A percentile compares a stretch with the other conserved stretches of the same genome.
Evolutionary conservation across 2,888 invertebrate species (phyloP).

Genomic region (Nemurella pictetii): DNA sequence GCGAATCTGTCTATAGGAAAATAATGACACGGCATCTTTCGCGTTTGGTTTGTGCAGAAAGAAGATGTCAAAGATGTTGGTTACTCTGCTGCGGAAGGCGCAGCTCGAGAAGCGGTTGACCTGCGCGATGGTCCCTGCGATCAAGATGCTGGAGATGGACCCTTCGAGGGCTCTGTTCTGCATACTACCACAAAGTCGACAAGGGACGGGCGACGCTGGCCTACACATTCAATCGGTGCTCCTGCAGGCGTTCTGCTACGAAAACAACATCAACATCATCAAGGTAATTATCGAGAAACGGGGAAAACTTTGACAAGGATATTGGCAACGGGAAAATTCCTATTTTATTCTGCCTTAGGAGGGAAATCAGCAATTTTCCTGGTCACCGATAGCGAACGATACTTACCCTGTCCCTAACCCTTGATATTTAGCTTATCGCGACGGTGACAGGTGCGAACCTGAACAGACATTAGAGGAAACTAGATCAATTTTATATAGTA

Average conservation of each 20-base stretch:
- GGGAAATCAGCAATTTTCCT: not conserved
- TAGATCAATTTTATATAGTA: not conserved
- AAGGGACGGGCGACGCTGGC: slow-evolving; percentile 66
- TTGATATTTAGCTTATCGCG: not conserved
- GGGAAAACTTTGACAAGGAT: not conserved
- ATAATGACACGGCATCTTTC: not conserved
- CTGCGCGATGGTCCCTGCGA: slow-evolving; percentile 65
- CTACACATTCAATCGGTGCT: slow-evolving; percentile 73
- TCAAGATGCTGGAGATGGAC: slow-evolving; percentile 60
- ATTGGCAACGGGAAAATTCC: not conserved
- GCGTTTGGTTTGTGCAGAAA: slow-evolving; percentile 1
- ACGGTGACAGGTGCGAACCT: not conserved
- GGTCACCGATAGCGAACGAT: not conserved
- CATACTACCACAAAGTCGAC: slow-evolving; percentile 43
- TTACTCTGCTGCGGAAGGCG: slow-evolving; percentile 34
- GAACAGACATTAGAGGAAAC: not conserved
- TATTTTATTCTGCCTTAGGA: not conserved
- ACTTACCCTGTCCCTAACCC: not conserved
- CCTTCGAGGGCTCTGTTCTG: slow-evolving; percentile 67
- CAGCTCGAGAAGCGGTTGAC: slow-evolving; percentile 61
- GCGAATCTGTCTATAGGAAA: not conserved
- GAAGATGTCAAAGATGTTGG: slow-evolving; percentile 32
- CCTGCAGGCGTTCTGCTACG: slow-evolving; percentile 76
- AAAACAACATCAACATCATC: slow-evolving; percentile 75
- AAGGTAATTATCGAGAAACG: slow-evolving; percentile 56